Conservation (phyloP, 2,113 vertebrate genomes). For the Rana temporaria region DNA sequence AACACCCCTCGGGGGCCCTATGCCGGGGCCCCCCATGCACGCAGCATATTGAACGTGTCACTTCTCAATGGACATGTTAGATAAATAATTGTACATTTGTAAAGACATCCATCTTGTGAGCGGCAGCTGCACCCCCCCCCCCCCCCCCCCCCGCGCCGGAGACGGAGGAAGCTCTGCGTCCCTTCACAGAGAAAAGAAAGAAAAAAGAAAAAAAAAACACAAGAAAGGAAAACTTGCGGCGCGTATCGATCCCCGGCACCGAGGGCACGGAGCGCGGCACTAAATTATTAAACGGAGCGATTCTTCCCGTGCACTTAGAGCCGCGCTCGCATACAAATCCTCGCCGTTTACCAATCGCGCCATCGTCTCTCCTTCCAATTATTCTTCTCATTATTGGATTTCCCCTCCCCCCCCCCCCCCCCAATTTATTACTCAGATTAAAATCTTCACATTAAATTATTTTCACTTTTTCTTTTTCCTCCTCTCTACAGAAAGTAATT, state of each 20-base stretch:
- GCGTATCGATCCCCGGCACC: background rate
- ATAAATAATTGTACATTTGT: conserved; percentile 49
- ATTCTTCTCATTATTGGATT: conserved; percentile 21
- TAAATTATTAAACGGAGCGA: conserved; percentile 38
- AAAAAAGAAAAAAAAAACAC: background rate
- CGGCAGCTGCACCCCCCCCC: conserved; percentile 3
- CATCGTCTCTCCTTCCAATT: conserved; percentile 4
- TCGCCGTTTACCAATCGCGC: background rate
- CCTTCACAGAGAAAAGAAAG: conserved; percentile 12
- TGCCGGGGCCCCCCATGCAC: background rate
- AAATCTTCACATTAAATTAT: background rate
- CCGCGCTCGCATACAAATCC: conserved; percentile 10
- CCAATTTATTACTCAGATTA: conserved; percentile 15
- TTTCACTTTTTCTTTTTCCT: background rate
- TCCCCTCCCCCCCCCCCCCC: background rate
- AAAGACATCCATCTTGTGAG: conserved; percentile 31
- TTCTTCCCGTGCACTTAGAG: conserved; percentile 8
- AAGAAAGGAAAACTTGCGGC: background rate
- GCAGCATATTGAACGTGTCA: conserved; percentile 44
- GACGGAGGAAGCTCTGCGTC: background rate
- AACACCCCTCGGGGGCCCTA: too few species aligned
- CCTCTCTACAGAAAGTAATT: background rate
- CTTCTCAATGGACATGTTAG: conserved; percentile 31
- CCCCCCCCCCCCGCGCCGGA: background rate
- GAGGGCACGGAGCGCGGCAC: background rate